These are phyloP conservation scores for Parus major DNA, from an alignment of 2,113 vertebrate species.

Conservation along the genomic window DNA sequence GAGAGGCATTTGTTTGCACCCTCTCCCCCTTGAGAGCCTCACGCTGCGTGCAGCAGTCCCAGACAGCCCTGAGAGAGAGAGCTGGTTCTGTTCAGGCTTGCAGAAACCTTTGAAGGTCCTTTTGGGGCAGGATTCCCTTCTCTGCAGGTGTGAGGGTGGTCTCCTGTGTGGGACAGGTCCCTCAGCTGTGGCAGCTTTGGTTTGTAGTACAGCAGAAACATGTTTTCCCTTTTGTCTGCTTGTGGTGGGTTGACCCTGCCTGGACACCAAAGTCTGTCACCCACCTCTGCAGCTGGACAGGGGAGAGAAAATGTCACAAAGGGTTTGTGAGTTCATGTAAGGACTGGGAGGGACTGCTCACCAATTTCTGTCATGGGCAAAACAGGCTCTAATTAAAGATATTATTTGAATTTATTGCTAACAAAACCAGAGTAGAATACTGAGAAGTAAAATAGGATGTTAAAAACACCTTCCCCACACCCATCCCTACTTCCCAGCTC, in stretches of 20 bases:
- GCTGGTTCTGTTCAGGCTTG: not conserved
- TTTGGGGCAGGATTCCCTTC: not conserved
- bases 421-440: not conserved
- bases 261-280: not conserved
- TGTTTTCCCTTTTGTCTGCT: not conserved
- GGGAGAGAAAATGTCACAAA: not conserved
- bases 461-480: not conserved
- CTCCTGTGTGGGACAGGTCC: not conserved
- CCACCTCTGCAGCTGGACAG: not conserved
- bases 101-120: not conserved
- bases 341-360: not conserved
- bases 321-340: not conserved
- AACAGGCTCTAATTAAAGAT: not conserved
- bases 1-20: not conserved
- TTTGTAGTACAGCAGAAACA: not conserved
- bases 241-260: not conserved
- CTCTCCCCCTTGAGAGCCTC: not conserved
- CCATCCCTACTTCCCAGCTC: not conserved
- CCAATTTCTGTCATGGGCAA: not conserved
- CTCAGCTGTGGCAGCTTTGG: not conserved
- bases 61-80: not conserved
- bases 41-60: accelerated
- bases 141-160: not conserved
- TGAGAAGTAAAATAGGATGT: not conserved
- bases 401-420: not conserved